These are phyloP conservation scores for Chaetodon trifascialis DNA, from an alignment of 2,113 vertebrate genomes.

Conservation along the genomic window DNA sequence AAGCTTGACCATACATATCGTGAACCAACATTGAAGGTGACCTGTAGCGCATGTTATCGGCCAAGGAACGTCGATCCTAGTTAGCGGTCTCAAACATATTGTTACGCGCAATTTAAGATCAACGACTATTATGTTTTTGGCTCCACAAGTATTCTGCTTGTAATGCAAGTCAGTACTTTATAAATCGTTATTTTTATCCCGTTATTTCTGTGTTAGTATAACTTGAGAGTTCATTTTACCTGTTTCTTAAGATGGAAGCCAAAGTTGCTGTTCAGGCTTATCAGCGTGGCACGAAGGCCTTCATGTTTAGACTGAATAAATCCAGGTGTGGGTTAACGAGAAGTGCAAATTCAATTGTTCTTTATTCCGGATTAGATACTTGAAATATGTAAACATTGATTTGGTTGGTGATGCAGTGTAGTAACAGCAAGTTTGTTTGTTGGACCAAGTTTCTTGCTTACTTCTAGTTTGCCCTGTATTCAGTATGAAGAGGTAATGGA, in stretches of 20 bases:
- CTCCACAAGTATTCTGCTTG: too few relatives aligned
- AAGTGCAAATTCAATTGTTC: accelerated
- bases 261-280: conserved; percentile 12
- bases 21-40: neutral
- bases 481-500: neutral
- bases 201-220: neutral
- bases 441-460: neutral
- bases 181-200: neutral
- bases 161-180: neutral
- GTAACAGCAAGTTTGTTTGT: neutral
- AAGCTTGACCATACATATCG: neutral
- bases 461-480: neutral
- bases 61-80: neutral
- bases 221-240: neutral
- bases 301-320: neutral
- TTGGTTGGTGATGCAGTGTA: neutral
- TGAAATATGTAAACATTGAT: neutral
- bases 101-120: too few relatives aligned
- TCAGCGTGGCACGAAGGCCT: neutral
- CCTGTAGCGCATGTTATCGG: neutral
- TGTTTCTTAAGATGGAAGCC: conserved; percentile 20
- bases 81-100: neutral
- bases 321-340: neutral
- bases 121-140: too few relatives aligned
- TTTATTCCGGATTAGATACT: neutral